Conservation (phyloP, 2,797 vertebrate genomes). For the Centropyge bicolor region DNA sequence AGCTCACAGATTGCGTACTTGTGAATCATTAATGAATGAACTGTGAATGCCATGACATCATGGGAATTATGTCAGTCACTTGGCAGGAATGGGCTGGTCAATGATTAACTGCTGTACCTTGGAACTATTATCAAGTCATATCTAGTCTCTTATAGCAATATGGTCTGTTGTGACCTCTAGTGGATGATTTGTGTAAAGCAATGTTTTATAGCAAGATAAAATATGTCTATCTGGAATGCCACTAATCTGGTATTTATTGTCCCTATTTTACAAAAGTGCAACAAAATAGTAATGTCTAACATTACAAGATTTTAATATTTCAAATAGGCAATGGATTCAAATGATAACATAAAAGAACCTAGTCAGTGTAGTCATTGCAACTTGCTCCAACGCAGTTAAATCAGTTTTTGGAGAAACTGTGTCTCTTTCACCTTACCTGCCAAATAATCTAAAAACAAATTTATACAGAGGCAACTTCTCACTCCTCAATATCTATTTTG, state of each 20-base stretch:
- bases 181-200: constrained; percentile 56
- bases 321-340: neutral
- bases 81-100: constrained; percentile 41
- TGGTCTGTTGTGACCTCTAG: constrained; percentile 71
- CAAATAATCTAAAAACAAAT: neutral
- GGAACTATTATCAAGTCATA: neutral
- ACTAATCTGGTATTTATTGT: neutral
- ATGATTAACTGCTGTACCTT: constrained; percentile 50
- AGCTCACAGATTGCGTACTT: neutral
- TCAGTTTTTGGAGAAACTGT: too few relatives aligned
- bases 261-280: neutral
- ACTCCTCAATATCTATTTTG: neutral
- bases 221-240: neutral
- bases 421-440: neutral
- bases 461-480: neutral
- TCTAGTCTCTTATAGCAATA: neutral
- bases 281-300: too few relatives aligned
- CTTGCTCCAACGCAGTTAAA: too few relatives aligned
- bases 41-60: constrained; percentile 70
- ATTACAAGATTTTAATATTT: too few relatives aligned
- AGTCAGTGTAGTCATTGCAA: too few relatives aligned
- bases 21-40: constrained; percentile 65
- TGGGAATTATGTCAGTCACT: constrained; percentile 53
- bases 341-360: too few relatives aligned
- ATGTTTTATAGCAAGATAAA: neutral